Percentiles rank a stretch among this genome's conserved stretches.
Evolutionary conservation across 2,113 vertebrate genomes (phyloP).

Genomic region (Amazona vittata): DNA sequence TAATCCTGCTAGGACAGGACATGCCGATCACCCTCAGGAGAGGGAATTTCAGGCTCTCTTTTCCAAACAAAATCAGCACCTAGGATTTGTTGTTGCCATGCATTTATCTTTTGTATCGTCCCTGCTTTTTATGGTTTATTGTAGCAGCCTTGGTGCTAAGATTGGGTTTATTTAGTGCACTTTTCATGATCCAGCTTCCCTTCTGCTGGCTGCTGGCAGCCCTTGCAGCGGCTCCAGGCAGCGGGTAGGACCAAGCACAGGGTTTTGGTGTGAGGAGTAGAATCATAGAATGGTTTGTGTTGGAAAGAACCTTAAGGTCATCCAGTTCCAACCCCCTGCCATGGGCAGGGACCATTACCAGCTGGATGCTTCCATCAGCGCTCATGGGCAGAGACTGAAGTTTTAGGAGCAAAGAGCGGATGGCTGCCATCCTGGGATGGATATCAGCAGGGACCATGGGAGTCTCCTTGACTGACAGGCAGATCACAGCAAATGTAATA

Average conservation of each 20-base stretch:
- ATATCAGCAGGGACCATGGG: neutral
- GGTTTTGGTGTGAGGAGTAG: neutral
- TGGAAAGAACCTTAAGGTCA: neutral
- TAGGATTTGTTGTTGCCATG: neutral
- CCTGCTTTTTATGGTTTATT: neutral
- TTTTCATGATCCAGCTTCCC: neutral
- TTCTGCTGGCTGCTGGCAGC: neutral
- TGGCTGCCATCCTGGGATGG: neutral
- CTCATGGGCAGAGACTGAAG: neutral
- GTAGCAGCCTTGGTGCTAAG: neutral
- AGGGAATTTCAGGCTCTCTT: neutral
- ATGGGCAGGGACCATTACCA: neutral
- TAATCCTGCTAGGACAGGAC: slow-evolving; percentile 15
- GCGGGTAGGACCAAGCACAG: neutral
- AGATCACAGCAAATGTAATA: neutral
- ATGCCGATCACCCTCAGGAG: neutral
- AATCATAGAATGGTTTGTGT: neutral
- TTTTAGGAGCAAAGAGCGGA: neutral
- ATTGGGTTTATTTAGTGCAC: neutral
- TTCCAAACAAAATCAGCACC: neutral
- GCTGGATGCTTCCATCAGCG: neutral
- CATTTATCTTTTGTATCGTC: neutral
- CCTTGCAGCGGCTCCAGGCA: neutral
- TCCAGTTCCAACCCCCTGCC: neutral
- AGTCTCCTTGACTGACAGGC: neutral